A percentile compares a stretch with the other conserved stretches of the same genome.
Evolutionary conservation across 2,888 invertebrate genomes (phyloP).

Genomic region (Lasioglossum pauxillum): DNA sequence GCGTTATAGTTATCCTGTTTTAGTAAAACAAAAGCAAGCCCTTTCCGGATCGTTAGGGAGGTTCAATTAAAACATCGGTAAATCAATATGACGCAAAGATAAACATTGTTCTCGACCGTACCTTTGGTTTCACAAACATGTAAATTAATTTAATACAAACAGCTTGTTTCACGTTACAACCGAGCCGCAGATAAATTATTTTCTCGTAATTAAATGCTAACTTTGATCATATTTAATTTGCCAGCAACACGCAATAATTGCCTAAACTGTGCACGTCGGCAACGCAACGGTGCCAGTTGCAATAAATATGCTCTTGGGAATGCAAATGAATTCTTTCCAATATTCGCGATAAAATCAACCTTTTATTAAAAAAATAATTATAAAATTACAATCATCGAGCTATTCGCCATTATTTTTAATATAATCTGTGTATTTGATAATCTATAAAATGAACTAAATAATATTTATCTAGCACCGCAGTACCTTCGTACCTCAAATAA

Average conservation of each 20-base stretch:
- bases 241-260: background rate
- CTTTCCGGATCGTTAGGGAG: background rate
- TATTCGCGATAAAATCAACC: background rate
- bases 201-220: background rate
- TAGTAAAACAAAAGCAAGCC: background rate
- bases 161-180: background rate
- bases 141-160: background rate
- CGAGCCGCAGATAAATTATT: background rate
- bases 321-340: background rate
- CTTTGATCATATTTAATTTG: background rate
- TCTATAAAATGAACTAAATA: no score
- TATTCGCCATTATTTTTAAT: background rate
- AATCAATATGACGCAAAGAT: background rate
- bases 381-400: no score
- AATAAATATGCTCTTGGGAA: background rate
- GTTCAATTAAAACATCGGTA: background rate
- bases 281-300: background rate
- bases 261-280: background rate
- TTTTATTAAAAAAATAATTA: background rate
- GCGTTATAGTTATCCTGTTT: background rate
- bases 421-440: no score
- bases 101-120: background rate
- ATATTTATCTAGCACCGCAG: no score
- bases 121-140: background rate
- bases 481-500: background rate